Percentiles rank a stretch among this genome's conserved stretches.
phyloP scores from a whole-genome alignment of 2,888 invertebrate genomes.

The Agrotis exclamationis region DNA sequence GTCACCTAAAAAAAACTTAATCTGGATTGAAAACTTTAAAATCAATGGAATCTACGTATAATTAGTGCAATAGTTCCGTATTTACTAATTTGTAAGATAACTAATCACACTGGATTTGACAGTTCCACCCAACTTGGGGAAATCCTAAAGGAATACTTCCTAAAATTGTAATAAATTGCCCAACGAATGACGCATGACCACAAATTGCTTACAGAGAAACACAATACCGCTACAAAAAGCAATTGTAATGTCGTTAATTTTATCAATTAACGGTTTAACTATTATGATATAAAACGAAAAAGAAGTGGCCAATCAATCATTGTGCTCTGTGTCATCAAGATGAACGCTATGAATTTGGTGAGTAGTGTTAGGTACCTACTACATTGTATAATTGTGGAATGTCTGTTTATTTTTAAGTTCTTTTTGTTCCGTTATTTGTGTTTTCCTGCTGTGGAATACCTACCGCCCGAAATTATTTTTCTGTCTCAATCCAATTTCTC shows the following conservation, averaged over 20 bases:
- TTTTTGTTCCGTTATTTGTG: too few relatives aligned
- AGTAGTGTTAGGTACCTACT: conserved; percentile 23
- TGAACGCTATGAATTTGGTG: conserved; percentile 51
- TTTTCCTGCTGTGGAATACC: too few relatives aligned
- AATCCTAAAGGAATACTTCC: conserved; percentile 17
- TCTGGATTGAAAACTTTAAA: too few relatives aligned
- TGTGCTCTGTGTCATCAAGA: conserved; percentile 46
- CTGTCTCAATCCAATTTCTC: too few relatives aligned
- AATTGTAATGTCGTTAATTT: conserved; percentile 51
- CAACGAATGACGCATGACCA: conserved; percentile 45
- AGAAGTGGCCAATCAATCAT: conserved; percentile 26
- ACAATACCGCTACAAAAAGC: conserved; percentile 32
- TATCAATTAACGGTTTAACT: conserved; percentile 33
- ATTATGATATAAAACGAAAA: conserved; percentile 52
- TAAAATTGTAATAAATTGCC: background rate
- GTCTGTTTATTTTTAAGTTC: background rate
- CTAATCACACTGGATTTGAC: background rate
- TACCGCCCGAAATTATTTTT: too few relatives aligned
- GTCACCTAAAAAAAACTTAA: too few relatives aligned
- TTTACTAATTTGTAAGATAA: too few relatives aligned
- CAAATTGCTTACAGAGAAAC: conserved; percentile 46
- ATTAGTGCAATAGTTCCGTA: too few relatives aligned
- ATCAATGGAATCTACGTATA: too few relatives aligned
- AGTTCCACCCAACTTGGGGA: conserved; percentile 16
- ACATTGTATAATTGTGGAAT: background rate